A percentile compares a stretch with the other conserved stretches of the same genome.
Evolutionary conservation across 2,113 vertebrate species (phyloP).

Genomic region (Thinocorus orbignyianus): DNA sequence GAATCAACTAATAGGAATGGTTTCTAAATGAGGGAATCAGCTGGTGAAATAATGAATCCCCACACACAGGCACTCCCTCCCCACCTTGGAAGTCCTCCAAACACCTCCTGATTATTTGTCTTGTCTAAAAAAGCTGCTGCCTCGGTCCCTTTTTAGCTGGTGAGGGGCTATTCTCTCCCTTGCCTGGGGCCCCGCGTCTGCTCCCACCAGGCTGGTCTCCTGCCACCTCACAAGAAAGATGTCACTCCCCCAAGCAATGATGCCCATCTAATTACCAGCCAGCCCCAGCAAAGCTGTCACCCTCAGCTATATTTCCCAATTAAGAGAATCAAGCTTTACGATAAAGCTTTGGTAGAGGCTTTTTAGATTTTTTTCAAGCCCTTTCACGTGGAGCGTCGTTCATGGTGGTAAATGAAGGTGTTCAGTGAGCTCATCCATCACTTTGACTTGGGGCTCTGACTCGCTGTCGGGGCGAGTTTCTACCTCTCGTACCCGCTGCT

Average conservation of each 20-base stretch:
- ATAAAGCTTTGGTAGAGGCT: neutral
- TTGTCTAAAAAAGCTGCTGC: neutral
- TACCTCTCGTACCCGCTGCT: neutral
- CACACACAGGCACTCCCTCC: fast-evolving
- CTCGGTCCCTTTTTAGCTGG: neutral
- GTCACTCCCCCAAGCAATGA: fast-evolving
- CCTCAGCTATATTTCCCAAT: neutral
- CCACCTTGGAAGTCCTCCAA: neutral
- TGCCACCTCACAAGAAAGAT: neutral
- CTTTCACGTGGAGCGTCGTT: neutral
- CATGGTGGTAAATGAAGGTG: neutral
- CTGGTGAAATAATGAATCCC: neutral
- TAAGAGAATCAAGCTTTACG: neutral
- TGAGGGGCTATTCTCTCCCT: neutral
- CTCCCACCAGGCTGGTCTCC: neutral
- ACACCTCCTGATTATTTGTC: neutral
- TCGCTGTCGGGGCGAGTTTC: neutral
- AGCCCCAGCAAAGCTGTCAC: neutral
- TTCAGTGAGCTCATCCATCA: constrained; percentile 25
- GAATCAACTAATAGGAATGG: neutral
- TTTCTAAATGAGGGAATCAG: neutral
- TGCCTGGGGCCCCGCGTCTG: neutral
- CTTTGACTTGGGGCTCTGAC: neutral
- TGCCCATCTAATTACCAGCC: neutral
- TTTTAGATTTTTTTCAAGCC: neutral